Base-by-base conservation (phyloP, 1,140 invertebrate genomes). In the Ladona fulva region DNA sequence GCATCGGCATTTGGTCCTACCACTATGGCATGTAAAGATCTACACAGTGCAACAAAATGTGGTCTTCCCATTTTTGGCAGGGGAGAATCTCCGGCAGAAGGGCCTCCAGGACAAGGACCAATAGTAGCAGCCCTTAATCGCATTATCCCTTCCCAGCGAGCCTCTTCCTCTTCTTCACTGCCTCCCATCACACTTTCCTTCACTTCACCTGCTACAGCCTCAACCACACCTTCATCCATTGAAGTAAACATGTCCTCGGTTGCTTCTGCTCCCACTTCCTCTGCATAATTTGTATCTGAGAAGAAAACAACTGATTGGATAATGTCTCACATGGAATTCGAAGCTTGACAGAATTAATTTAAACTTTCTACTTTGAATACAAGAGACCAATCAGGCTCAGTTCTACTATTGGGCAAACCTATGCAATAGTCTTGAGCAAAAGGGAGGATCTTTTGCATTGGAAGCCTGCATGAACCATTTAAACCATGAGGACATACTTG, bases 201-300 rank as follows among this genome's bases (percentile, higher is more conserved):
- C 29, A 37, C 29, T 66, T 22, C n/a, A 19, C 52, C 52, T 19
- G 16, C 52, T 22, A 66, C 52, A 19, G 52, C 52, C 29, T 37
- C 29, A 3, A 66, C 52, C 16, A 16, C 52, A 66, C 14, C 52
- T 19, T 66, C 52, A 66, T 66, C 52, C 52, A 66, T 66, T 16
- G 52, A 6, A 66, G 52, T 19, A 22, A 66, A 66, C 52, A 66
- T 66, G 52, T 22, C 52, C n/a, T 66, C 52, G 5, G 52, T 66
- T 3, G 52, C 52, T 22, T 66, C 52, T 22, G 52, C 52, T 19
- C 52, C 52, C 52, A 66, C 52, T 22, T 66, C 52, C 52, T 66
- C 52, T 66, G n/a, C 52, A 66, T 66, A 66, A 66, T 12, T 66
- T 66, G 52, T 22, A 66, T 66, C 52, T 66, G 52, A 66, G 52